Conservation (phyloP, 1,140 invertebrate species). For the Zaprionus ornatus region DNA sequence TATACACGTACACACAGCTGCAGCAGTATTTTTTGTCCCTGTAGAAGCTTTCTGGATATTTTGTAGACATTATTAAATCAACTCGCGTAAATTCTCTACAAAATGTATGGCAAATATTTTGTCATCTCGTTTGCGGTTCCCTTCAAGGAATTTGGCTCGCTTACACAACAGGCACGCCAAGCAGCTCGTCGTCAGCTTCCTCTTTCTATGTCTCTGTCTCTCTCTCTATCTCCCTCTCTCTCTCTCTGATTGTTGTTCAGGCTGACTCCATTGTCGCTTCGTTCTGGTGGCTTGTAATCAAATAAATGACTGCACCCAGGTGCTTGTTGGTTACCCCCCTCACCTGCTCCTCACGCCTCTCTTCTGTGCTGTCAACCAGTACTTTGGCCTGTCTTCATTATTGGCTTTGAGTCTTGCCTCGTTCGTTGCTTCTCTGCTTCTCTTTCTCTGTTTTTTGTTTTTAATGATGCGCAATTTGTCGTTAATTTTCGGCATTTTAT, state of each 20-base stretch:
- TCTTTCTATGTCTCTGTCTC: neutral
- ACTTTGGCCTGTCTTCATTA: slow-evolving; percentile 42
- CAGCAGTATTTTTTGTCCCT: neutral
- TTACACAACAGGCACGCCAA: neutral
- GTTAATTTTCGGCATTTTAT: slow-evolving; percentile 79
- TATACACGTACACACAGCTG: neutral
- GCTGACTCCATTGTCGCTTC: slow-evolving; percentile 50
- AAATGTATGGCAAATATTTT: slow-evolving; percentile 42
- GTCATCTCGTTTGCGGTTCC: slow-evolving; percentile 13
- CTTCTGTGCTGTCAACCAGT: neutral
- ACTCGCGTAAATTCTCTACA: slow-evolving; percentile 30
- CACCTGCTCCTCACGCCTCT: neutral
- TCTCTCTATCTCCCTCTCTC: neutral
- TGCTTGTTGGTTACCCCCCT: slow-evolving; percentile 45
- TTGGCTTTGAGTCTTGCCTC: slow-evolving; percentile 24
- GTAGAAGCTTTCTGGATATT: neutral
- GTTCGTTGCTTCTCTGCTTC: neutral
- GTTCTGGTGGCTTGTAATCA: slow-evolving; percentile 67
- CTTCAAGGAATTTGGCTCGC: slow-evolving; percentile 22
- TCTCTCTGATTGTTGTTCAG: slow-evolving; percentile 20
- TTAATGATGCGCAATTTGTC: slow-evolving; percentile 80
- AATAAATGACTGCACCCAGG: slow-evolving; percentile 76
- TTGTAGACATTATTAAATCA: slow-evolving; percentile 37
- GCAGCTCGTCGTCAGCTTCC: neutral
- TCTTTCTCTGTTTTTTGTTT: slow-evolving; percentile 45